Evolutionary conservation across 2,797 vertebrate species (phyloP), one percentile per base, ranked within the genome.

Genomic region (Helarctos malayanus): DNA sequence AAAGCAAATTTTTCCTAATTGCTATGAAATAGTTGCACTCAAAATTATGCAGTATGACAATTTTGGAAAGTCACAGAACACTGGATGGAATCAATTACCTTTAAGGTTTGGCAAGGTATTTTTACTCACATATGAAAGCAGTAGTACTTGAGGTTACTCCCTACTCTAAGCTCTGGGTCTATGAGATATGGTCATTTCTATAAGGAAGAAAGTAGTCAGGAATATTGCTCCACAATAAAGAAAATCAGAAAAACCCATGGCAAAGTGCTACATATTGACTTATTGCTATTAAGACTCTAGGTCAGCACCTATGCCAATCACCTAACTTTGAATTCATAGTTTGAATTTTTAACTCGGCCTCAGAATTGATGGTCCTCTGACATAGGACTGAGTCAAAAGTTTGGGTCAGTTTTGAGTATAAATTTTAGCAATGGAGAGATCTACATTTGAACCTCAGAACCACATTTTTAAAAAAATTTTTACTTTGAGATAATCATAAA

Each of bases 21-120:
- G 41, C 41, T 86, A 71, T 56, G 41, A 96, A 93, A 89, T 12
- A 23, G 57, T 76, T 87, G 45, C 16, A 56, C 32, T 95, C 88
- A 79, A 91, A 90, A 65, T 49, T 83, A 84, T 45, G 32, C n/a
- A 86, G 57, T 73, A 41, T 75, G 16, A 65, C 41, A 75, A 29
- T 86, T 84, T 68, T 63, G 63, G 14, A 86, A 94, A 96, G 54
- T 89, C 61, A 80, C 32, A 90, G 59, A 78, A 89, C 57, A 94
- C 18, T 11, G 15, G 47, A 38, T 38, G 6, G 15, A 35, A 35
- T 88, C 91, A 93, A 89, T 65, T 89, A 76, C 61, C 94, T 79
- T 78, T 80, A 81, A 85, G 65, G 78, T 21, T 16, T 75, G 27
- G 18, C 56, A 32, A 88, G 32, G 25, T 38, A 52, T 83, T 91